Evolutionary conservation across 1,140 invertebrate genomes (phyloP).

Genomic region (Drosophila burlai): DNA sequence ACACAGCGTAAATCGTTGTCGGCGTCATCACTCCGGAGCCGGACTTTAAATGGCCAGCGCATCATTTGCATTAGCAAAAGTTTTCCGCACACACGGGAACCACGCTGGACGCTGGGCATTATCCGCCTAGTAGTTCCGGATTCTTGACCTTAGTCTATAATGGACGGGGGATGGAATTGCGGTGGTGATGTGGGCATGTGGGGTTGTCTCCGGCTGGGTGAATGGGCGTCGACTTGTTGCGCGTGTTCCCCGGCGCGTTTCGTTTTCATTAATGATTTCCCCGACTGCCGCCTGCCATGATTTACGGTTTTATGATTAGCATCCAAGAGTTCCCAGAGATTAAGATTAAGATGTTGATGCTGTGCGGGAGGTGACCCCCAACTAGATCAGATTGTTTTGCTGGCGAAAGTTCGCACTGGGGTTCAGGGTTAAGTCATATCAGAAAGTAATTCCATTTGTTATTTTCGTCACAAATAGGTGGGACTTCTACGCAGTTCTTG

Average conservation of each 20-base stretch:
- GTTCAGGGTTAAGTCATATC: constrained; percentile 3
- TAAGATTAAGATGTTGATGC: constrained; percentile 62
- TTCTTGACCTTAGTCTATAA: constrained; percentile 83
- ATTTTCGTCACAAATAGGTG: not conserved
- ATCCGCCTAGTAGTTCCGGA: constrained; percentile 63
- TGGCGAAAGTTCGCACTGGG: constrained; percentile 3
- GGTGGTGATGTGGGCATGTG: not conserved
- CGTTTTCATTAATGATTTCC: constrained; percentile 63
- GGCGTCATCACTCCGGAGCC: constrained; percentile 38
- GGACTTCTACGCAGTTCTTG: not conserved
- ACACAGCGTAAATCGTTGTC: constrained; percentile 3
- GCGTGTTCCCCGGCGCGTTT: constrained; percentile 54
- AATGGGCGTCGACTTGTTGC: constrained; percentile 57
- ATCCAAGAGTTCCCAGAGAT: constrained; percentile 62
- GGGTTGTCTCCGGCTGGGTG: not conserved
- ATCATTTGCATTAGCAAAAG: constrained; percentile 69
- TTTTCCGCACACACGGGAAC: constrained; percentile 54
- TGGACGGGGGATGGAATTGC: constrained; percentile 16
- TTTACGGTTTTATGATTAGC: constrained; percentile 74
- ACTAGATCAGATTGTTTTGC: constrained; percentile 15
- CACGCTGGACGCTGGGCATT: constrained; percentile 16
- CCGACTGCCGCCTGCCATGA: constrained; percentile 50
- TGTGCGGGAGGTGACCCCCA: constrained; percentile 43
- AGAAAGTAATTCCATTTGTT: constrained; percentile 9
- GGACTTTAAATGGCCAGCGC: constrained; percentile 58